A percentile compares a stretch with the other conserved stretches of the same genome.
phyloP scores from a whole-genome alignment of 2,113 vertebrate genomes.

The Bettongia penicillata region DNA sequence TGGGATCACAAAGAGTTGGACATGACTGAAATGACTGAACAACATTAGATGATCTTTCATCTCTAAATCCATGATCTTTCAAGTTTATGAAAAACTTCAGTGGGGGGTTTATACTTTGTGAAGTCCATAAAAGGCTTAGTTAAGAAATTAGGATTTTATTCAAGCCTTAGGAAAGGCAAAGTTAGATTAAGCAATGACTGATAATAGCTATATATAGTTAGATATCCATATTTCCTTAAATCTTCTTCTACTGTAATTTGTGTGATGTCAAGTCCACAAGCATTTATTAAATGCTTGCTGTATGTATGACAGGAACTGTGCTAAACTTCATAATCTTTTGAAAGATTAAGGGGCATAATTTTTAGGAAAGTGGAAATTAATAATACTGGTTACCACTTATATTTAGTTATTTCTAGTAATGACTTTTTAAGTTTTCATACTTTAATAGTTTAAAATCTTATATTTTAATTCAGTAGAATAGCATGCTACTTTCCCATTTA shows the following conservation, averaged over 20 bases:
- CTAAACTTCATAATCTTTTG: neutral
- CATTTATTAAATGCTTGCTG: neutral
- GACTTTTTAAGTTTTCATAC: neutral
- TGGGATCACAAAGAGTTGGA: neutral
- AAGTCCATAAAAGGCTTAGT: neutral
- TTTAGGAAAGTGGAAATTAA: neutral
- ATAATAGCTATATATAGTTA: neutral
- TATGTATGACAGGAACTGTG: neutral
- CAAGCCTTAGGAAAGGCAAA: neutral
- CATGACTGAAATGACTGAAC: neutral
- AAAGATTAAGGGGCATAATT: neutral
- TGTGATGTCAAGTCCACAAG: neutral
- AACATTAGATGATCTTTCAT: neutral
- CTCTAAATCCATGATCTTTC: neutral
- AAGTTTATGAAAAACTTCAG: neutral
- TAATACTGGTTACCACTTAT: neutral
- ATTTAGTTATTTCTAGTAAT: neutral
- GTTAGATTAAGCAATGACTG: neutral
- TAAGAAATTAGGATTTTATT: neutral
- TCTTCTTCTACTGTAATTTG: neutral
- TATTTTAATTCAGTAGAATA: neutral
- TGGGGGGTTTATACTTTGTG: neutral
- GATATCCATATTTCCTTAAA: neutral
- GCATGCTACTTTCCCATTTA: neutral
- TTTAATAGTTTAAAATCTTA: neutral